Conservation (phyloP, 2,113 vertebrate genomes). For the Rhinichthys klamathensis region DNA sequence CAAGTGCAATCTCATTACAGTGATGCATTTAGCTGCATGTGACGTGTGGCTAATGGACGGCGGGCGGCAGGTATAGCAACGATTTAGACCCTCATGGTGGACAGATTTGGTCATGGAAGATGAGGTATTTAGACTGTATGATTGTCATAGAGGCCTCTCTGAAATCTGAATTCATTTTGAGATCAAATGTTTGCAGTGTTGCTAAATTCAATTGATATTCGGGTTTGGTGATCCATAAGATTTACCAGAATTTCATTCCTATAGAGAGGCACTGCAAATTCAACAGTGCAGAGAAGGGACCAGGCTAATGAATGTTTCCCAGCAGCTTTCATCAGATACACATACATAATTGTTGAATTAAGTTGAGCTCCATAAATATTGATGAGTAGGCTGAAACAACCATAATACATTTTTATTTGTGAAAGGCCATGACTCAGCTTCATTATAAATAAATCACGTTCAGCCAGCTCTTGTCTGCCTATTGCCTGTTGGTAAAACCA, state of each 20-base stretch:
- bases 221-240: neutral
- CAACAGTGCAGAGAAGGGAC: neutral
- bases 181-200: neutral
- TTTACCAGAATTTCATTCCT: slow-evolving; percentile 22
- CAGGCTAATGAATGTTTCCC: slow-evolving; percentile 45
- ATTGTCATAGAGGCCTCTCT: neutral
- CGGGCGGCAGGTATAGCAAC: slow-evolving; percentile 63
- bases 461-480: slow-evolving; percentile 39
- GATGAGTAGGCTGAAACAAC: slow-evolving; percentile 51
- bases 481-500: slow-evolving; percentile 60
- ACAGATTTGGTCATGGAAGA: slow-evolving; percentile 12
- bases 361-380: slow-evolving; percentile 51
- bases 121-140: neutral
- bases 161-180: neutral
- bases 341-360: slow-evolving; percentile 42
- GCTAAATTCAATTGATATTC: neutral
- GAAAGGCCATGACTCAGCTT: slow-evolving; percentile 59
- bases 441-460: slow-evolving; percentile 58
- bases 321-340: slow-evolving; percentile 43
- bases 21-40: slow-evolving; percentile 75
- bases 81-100: slow-evolving; percentile 45
- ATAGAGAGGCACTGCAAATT: neutral
- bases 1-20: slow-evolving; percentile 72
- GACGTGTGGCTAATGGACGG: slow-evolving; percentile 79
- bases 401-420: slow-evolving; percentile 50